Evolutionary conservation across 1,140 invertebrate genomes (phyloP), one percentile per base, ranked within the genome.

Genomic region (Drosophila truncata): DNA sequence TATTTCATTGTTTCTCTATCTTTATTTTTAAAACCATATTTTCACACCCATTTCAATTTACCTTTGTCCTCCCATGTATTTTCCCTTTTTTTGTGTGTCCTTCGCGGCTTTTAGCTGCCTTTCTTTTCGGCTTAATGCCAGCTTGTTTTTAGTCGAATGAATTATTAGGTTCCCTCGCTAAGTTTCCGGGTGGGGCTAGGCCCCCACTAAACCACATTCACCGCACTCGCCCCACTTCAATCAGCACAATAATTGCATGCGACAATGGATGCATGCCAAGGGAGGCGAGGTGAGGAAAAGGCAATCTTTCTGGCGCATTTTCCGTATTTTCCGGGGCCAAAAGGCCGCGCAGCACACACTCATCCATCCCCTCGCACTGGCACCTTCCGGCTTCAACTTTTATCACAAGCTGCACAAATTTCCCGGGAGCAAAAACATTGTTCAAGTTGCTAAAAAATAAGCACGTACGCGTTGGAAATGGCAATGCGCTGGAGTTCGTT

Each of bases 381-480:
- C 70, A 72, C 70, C 70, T 72, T 72, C 70, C 70, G 70, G 67
- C 37, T 70, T 63, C 52, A 85, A 82, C 81, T 84, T 88, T 81
- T 88, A 88, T 88, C 80, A 81, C 60, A 81, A 80, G 78, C 75
- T 74, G 69, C 78, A 79, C 77, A 80, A 80, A 80, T 77, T 81
- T 83, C 71, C 81, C 81, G 46, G 67, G 57, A 75, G 79, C 79
- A 75, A 85, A 78, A 85, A 77, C 67, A 82, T 75, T 87, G 87
- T 79, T 84, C 46, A 87, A 90, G 80, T 84, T 82, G 87, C 80
- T 84, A 82, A 82, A 87, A 82, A 91, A 91, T 82, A 79, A 84
- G 75, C 87, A 91, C 88, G 87, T 91, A 84, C 85, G 79, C 72
- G 78, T 67, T 85, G 75, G 37, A 90, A 88, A 88, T 80, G 64